A percentile compares a stretch with the other conserved stretches of the same genome.
Conservation (phyloP, 2,888 invertebrate genomes). For the Ophioninae sp. region DNA sequence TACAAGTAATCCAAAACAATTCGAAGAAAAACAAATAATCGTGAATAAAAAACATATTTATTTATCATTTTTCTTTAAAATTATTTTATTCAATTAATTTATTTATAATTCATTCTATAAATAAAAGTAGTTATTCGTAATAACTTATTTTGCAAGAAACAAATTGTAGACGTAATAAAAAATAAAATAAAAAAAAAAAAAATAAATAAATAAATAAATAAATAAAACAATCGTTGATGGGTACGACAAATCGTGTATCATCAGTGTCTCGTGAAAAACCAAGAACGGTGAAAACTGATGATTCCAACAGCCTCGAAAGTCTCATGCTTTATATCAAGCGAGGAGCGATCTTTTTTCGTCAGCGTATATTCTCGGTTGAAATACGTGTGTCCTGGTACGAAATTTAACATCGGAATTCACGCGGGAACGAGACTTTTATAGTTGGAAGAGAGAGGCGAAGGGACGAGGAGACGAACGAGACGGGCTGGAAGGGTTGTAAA, state of each 20-base stretch:
- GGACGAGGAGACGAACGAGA: slow-evolving; percentile 31
- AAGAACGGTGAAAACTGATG: neutral
- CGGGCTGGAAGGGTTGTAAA: slow-evolving; percentile 47
- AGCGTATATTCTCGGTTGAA: slow-evolving; percentile 27
- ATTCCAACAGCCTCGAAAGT: slow-evolving; percentile 13
- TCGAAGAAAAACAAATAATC: too few species aligned
- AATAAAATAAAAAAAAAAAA: too few species aligned
- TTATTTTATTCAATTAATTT: too few species aligned
- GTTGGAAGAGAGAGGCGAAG: slow-evolving; percentile 29
- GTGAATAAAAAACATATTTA: too few species aligned
- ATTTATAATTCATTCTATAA: too few species aligned
- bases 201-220: too few species aligned
- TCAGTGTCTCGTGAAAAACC: neutral
- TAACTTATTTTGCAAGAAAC: too few species aligned
- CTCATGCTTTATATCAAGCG: slow-evolving; percentile 32
- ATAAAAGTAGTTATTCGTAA: too few species aligned
- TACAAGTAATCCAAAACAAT: too few species aligned
- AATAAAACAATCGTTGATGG: too few species aligned
- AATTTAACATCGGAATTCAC: slow-evolving; percentile 43
- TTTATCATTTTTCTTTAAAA: too few species aligned
- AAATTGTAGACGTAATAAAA: too few species aligned
- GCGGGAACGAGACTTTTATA: slow-evolving; percentile 40
- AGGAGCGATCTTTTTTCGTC: slow-evolving; percentile 22
- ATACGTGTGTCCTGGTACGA: slow-evolving; percentile 24
- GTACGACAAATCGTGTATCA: neutral